These are phyloP conservation scores for Polydrusus cervinus DNA, from an alignment of 2,888 invertebrate genomes.

Conservation along the genomic window DNA sequence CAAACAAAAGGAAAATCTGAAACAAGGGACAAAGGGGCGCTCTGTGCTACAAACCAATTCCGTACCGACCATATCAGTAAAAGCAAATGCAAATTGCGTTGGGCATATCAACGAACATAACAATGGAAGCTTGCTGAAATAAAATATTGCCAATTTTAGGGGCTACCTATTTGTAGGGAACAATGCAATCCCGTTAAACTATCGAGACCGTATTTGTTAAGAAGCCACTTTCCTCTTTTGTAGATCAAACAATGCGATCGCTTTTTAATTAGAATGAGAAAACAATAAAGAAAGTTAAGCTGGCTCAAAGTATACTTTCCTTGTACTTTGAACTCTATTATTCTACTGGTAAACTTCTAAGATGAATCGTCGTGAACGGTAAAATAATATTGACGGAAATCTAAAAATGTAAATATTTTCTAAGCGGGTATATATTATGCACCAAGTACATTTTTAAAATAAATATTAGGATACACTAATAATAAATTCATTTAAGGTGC, in stretches of 20 bases:
- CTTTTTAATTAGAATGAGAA: conserved; percentile 3
- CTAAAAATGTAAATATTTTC: no score
- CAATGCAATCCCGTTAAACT: conserved; percentile 27
- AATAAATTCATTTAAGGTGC: no score
- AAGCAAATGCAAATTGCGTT: conserved; percentile 54
- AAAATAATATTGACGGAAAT: no score
- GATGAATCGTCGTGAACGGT: no score
- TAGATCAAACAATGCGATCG: conserved; percentile 1
- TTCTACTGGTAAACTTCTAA: no score
- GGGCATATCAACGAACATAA: conserved; percentile 62
- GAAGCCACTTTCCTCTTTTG: conserved; percentile 10
- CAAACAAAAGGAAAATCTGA: conserved; percentile 46
- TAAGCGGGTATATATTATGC: no score
- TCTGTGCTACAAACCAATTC: conserved; percentile 50
- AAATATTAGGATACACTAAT: no score
- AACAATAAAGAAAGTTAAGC: neutral
- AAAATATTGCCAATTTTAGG: conserved; percentile 56
- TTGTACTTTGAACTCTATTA: neutral
- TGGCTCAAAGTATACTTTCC: neutral
- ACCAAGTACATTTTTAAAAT: no score
- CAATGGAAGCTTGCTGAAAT: conserved; percentile 57
- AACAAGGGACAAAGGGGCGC: conserved; percentile 45
- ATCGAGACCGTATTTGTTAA: conserved; percentile 20
- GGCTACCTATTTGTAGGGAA: conserved; percentile 41
- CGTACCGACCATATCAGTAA: conserved; percentile 51